Evolutionary conservation across 2,797 vertebrate genomes (phyloP), one percentile per base, ranked within the genome.

Genomic region (Pseudocheirus occidentalis): DNA sequence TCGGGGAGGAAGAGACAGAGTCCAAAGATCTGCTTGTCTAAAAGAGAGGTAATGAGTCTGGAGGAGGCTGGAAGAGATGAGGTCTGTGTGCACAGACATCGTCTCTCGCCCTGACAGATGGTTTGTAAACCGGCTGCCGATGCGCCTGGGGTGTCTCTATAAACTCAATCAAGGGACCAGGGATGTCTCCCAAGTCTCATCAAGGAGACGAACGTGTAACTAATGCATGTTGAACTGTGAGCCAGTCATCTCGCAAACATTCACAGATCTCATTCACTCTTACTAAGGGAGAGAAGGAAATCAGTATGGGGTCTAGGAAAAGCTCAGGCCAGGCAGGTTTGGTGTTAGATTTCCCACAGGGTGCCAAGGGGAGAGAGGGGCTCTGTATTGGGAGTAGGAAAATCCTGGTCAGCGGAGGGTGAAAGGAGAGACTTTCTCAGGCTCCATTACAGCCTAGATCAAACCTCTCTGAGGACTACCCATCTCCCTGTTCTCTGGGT

Each of bases 191-290:
- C 40, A 87, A 87, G 73, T 87, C 73, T 87, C 73, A 87, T 87
- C 73, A 87, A 87, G 73, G 40, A 87, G 73, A 87, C 4, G 40
- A 87, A 87, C 21, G 40, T 87, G 73, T 87, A 87, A 87, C 73
- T 87, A 87, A 87, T 87, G 73, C 73, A 27, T 87, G 73, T 87
- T 87, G 73, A 87, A 87, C 73, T 87, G 73, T 87, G 73, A 87
- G 73, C 73, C 21, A 87, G 73, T 87, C 73, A 50, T 87, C 73
- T 87, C 1, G 24, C 21, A 87, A 87, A 87, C 21, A 87, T 50
- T 50, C 24, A 87, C 73, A 87, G 40, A 87, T 87, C 73, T 50
- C 40, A 87, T 87, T 27, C 40, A 50, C 40, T 87, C 73, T 87
- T 28, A 87, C 18, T 87, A 50, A 21, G 40, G 40, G 21, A 46